phyloP scores from a whole-genome alignment of 1,140 invertebrate genomes.

The Leptonema lineaticorne region DNA sequence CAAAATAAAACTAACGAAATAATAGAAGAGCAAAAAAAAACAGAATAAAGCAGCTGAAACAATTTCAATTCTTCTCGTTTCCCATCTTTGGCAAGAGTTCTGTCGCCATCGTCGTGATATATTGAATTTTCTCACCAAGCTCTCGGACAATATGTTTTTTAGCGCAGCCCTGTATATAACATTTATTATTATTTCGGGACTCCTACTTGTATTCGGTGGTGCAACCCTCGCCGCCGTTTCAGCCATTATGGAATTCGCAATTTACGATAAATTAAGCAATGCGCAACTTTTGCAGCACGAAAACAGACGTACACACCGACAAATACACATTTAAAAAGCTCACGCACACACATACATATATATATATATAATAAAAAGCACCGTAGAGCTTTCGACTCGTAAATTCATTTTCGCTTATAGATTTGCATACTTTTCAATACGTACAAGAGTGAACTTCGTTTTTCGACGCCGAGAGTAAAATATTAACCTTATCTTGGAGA shows the following conservation, averaged over 20 bases:
- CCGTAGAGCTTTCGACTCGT: no score
- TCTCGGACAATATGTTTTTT: slow-evolving; percentile 31
- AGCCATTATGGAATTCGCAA: slow-evolving; percentile 38
- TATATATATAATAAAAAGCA: no score
- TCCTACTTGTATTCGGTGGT: no score
- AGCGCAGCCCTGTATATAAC: slow-evolving; percentile 7
- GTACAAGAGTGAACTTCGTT: slow-evolving; percentile 9
- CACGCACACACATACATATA: no score
- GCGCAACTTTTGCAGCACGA: slow-evolving; percentile 35
- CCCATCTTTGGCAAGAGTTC: no score
- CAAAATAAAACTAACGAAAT: no score
- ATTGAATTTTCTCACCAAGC: slow-evolving; percentile 30
- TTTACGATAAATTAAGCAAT: slow-evolving; percentile 43
- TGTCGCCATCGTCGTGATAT: no score
- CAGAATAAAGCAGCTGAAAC: no score
- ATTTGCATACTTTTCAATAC: slow-evolving; percentile 33
- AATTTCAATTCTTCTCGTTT: no score
- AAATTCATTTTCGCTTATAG: slow-evolving; percentile 30
- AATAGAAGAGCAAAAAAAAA: no score
- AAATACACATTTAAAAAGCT: no score
- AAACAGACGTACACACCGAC: background rate
- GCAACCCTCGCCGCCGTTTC: background rate
- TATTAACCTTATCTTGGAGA: slow-evolving; percentile 25
- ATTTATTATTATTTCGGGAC: no score
- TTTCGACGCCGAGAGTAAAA: slow-evolving; percentile 20